phyloP scores from a whole-genome alignment of 1,140 invertebrate genomes.

The Pentalonia nigronervosa region DNA sequence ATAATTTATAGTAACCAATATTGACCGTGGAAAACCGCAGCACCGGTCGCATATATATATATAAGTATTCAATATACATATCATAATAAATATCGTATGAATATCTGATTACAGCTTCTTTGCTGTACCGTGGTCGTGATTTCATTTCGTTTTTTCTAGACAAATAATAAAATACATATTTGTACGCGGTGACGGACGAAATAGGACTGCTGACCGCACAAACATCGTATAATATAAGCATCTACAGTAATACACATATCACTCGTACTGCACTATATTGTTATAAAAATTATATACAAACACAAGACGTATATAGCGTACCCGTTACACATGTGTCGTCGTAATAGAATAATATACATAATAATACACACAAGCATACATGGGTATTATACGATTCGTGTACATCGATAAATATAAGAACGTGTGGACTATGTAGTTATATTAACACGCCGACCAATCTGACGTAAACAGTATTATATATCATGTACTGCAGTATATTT shows the following conservation, averaged over 20 bases:
- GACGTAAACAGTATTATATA: no score
- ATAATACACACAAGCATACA: no score
- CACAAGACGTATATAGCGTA: neutral
- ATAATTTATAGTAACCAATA: neutral
- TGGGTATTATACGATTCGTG: no score
- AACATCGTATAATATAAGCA: neutral
- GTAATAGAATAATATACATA: neutral
- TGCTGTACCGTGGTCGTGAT: neutral
- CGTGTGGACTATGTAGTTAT: no score
- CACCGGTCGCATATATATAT: neutral
- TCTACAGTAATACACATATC: no score
- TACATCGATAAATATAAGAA: no score
- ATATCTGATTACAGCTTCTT: constrained; percentile 31
- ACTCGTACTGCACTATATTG: neutral
- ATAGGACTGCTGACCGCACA: neutral
- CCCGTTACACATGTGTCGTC: neutral
- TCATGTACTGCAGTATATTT: no score
- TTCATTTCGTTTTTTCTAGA: neutral
- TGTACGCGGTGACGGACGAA: neutral
- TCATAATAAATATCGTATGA: neutral
- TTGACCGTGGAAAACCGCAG: constrained; percentile 23
- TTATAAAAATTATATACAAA: neutral
- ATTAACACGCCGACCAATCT: no score
- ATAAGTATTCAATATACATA: no score
- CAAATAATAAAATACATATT: neutral